These are phyloP conservation scores for Polydrusus pterygomalis DNA, from an alignment of 2,888 invertebrate genomes.

Conservation along the genomic window DNA sequence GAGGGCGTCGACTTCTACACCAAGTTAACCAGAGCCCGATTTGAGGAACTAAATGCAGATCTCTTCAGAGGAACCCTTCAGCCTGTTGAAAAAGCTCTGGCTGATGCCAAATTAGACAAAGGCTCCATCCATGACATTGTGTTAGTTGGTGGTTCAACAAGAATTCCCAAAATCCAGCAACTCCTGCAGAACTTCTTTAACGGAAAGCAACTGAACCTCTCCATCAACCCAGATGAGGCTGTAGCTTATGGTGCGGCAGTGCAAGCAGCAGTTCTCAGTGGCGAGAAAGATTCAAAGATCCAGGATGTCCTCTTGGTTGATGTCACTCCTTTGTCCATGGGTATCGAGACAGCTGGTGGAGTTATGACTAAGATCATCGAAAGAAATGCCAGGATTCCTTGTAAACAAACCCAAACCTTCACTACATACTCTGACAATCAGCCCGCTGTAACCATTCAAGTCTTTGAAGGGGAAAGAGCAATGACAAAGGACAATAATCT, in stretches of 20 bases:
- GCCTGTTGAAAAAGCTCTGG: constrained; percentile 83
- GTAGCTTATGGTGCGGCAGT: constrained; percentile 70
- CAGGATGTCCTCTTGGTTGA: constrained; percentile 84
- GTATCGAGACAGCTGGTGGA: constrained; percentile 87
- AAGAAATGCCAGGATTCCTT: constrained; percentile 75
- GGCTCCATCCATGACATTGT: constrained; percentile 85
- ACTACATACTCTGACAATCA: constrained; percentile 82
- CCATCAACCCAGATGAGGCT: constrained; percentile 70
- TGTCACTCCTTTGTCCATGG: constrained; percentile 81
- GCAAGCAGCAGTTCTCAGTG: constrained; percentile 67
- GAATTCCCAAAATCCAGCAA: constrained; percentile 86
- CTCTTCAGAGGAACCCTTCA: constrained; percentile 80
- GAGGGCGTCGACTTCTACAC: constrained; percentile 85
- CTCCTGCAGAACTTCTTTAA: constrained; percentile 85
- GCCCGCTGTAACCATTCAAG: constrained; percentile 76
- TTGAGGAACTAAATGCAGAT: constrained; percentile 84
- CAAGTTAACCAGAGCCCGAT: constrained; percentile 83
- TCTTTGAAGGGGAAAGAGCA: constrained; percentile 83
- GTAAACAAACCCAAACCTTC: constrained; percentile 75
- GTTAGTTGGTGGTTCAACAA: constrained; percentile 87
- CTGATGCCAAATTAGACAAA: constrained; percentile 85
- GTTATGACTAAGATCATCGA: constrained; percentile 81
- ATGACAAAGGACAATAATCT: constrained; percentile 87
- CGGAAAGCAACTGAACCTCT: constrained; percentile 71
- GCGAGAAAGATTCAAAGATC: constrained; percentile 79